phyloP scores from a whole-genome alignment of 1,140 invertebrate species.

The Conus betulinus region DNA sequence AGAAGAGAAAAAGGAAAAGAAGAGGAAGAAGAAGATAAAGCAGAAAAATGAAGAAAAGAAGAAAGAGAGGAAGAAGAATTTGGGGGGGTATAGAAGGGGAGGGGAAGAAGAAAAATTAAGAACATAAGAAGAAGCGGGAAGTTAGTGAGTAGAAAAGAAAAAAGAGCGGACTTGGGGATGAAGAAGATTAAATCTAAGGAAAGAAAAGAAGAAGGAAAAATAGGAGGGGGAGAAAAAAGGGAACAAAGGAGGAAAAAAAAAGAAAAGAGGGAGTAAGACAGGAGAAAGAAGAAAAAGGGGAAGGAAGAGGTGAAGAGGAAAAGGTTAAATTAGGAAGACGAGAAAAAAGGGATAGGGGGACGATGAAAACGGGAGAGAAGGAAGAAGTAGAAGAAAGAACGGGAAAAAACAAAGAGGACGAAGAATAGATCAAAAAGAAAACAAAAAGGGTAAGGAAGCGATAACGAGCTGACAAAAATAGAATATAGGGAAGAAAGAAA shows the following conservation, averaged over 20 bases:
- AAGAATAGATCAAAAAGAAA: too few species aligned
- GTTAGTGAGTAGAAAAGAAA: neutral
- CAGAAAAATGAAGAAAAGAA: constrained; percentile 2
- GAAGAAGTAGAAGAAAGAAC: neutral
- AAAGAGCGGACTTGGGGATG: neutral
- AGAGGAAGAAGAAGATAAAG: neutral
- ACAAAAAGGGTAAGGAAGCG: neutral
- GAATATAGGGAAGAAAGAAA: neutral
- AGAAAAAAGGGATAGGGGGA: neutral
- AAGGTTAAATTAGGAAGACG: neutral
- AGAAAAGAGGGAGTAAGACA: too few species aligned
- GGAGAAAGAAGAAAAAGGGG: too few species aligned
- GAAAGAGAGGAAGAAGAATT: neutral
- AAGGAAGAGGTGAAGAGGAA: too few species aligned
- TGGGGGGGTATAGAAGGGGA: too few species aligned
- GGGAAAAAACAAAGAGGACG: too few species aligned
- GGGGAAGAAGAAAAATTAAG: neutral
- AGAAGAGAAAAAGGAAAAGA: constrained; percentile 22
- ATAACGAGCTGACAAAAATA: neutral
- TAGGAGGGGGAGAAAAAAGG: too few species aligned
- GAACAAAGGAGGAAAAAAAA: too few species aligned
- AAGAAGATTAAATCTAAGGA: neutral
- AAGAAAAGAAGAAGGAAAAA: neutral
- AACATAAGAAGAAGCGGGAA: neutral
- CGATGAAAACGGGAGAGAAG: neutral